Base-by-base conservation (phyloP, 1,140 invertebrate genomes). In the Hyphantria cunea region DNA sequence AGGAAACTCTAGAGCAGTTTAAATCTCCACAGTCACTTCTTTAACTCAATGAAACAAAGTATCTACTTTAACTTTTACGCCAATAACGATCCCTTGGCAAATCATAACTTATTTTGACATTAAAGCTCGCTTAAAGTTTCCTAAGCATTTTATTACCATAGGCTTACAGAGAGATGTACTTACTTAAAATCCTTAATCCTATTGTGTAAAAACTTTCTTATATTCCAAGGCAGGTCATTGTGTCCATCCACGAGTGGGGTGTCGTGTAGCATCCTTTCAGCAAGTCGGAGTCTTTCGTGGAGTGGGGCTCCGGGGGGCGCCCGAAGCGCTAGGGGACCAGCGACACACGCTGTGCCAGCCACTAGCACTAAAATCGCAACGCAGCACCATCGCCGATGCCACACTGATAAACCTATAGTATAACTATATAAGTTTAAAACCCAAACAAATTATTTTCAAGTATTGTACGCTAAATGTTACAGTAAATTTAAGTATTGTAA, bases 151-250 rank as follows among this genome's bases (percentile, higher is more conserved):
- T 25, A 25, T 25, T 25, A 5, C 17, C 17, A 25, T 25, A 25
- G 17, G 17, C 17, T 25, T 25, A 25, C 5, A 25, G 17, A 25
- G 17, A 25, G 17, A 25, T 17, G 42, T 39, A 78, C 79, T 83
- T 76, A 95, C 91, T 95, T 95, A 78, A 97, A 96, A 75, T 95
- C 94, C 74, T 95, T 94, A 52, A 97, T 93, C 84, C 96, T 95
- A 86, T 98, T 98, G 84, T 97, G 95, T 69, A 96, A 92, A 82
- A 96, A 96, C 82, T 96, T 96, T 70, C 96, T 92, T 81, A 97
- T 96, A 87, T 97, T 97, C 95, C 96, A 97, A 0, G 97, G 95
- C 63, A 98, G 90, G 80, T 98, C 97, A 89, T 98, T 98, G 92
- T 98, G 97, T 64, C 96, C 97, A 90, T 94, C 91, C 76, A 94